Base-by-base conservation (phyloP, 2,888 invertebrate genomes). In the Nomada hirtipes region DNA sequence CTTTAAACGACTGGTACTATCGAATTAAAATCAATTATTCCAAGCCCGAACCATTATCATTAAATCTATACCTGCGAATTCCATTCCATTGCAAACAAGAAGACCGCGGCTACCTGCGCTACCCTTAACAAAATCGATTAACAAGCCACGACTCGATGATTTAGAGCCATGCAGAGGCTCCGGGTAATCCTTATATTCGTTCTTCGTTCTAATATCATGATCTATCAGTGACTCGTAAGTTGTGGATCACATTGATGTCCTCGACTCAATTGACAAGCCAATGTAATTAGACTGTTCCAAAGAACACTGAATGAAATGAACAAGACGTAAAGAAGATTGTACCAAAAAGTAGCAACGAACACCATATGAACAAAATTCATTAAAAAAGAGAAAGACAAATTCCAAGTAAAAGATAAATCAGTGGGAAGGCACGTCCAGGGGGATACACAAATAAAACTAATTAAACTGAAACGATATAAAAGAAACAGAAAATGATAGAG, bases 251-350 rank as follows among this genome's bases (percentile, higher is more conserved):
- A 53, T 10, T 18, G 55, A 52, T 52, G 74, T 55, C 64, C 42
- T 74, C 67, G 57, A 77, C 77, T 80, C 67, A 79, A 60, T 74
- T 81, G 79, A 55, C 50, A 47, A 59, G 52, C 65, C 26, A 20
- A 42, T 42, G 20, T 67, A 57, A 72, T 72, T 68, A 64, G 57
- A 26, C 23, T 36, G 52, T 78, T 65, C 47, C 13, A 4, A 52
- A 29, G 36, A 36, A 42, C 52, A 15, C 15, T 60, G 44, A 29
- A 64, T 42, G 59, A 76, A 69, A 79, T 20, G 57, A 68, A 20
- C 20, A 52, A 26, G 23, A n/a, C 2, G 13, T 13, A 68, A 23
- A 42, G 53, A 23, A 2, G 18, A 11, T 10, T 10, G 0, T 13
- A 4, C 15, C 23, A 57, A 69, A 69, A 69, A 57, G 23, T 13